Evolutionary conservation across 2,113 vertebrate species (phyloP), one percentile per base, ranked within the genome.

Genomic region (Pelodiscus sinensis): DNA sequence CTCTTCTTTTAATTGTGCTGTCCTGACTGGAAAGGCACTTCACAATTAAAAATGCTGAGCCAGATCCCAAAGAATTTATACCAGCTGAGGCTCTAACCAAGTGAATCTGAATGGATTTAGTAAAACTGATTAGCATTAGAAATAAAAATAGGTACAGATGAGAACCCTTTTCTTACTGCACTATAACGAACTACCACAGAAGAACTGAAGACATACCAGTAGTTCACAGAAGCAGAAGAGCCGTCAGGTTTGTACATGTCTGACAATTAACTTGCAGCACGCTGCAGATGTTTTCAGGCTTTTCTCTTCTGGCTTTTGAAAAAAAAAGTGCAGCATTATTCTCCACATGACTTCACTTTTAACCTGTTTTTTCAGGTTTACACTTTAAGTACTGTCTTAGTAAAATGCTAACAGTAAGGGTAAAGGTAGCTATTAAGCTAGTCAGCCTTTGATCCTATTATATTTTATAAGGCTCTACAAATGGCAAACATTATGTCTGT

Each of bases 381-480:
- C 4, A 3, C 6, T 90, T 86, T 65, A 0, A 1, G 92, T 79
- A 85, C 16, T 13, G 29, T 68, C 88, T 90, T 82, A 78, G 81
- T 86, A 96, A 87, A 81, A 91, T 90, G 71, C 80, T 91, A 68
- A 85, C 57, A 87, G 91, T 90, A 79, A 89, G 96, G 86, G 44
- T 92, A 57, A 90, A 96, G 83, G 85, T 58, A 60, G 58, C 73
- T 95, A 80, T 96, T 96, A 97, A 95, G 78, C 55, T 92, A 58
- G 80, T 78, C 35, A 78, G 54, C 10, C 75, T 97, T 97, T 98
- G 90, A 97, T 97, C 89, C 94, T 94, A 38, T 96, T 96, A 90
- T 79, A 29, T 93, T 95, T 97, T 96, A 96, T 38, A 31, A 96
- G 85, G 77, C 52, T 91, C 89, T 78, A 57, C 84, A 95, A 44